phyloP scores from a whole-genome alignment of 2,113 vertebrate species.

The Puntigrus tetrazona region DNA sequence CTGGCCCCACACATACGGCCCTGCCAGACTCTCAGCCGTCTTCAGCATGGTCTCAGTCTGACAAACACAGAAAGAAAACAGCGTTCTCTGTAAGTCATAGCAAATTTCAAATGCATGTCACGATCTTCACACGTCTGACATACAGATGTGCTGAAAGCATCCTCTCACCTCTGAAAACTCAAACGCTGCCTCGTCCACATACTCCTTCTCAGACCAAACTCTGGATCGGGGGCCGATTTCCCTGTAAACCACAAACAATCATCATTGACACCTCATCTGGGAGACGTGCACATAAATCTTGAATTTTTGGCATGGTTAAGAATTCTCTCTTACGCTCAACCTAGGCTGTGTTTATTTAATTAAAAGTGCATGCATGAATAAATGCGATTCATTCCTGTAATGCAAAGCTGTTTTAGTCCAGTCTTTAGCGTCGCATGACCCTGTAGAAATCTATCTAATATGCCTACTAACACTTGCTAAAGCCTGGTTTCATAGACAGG shows the following conservation, averaged over 20 bases:
- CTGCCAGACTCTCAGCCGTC: slow-evolving; percentile 87
- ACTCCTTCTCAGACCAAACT: slow-evolving; percentile 95
- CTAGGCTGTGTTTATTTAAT: background rate
- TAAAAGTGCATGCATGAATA: too few species aligned
- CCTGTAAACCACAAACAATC: slow-evolving; percentile 70
- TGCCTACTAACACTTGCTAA: too few species aligned
- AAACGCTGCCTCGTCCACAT: slow-evolving; percentile 87
- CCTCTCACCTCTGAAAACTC: slow-evolving; percentile 91
- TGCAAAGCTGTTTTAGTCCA: too few species aligned
- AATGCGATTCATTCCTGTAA: too few species aligned
- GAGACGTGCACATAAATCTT: background rate
- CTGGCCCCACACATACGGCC: slow-evolving; percentile 94
- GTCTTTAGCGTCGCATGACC: too few species aligned
- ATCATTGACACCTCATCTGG: background rate
- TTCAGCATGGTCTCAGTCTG: slow-evolving; percentile 95
- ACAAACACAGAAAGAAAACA: slow-evolving; percentile 39
- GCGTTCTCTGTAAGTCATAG: background rate
- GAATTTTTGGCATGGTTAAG: background rate
- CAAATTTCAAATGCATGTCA: background rate
- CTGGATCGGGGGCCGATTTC: slow-evolving; percentile 89
- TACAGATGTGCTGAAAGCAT: background rate
- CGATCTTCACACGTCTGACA: background rate
- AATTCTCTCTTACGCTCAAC: background rate
- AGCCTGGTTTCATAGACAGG: too few species aligned
- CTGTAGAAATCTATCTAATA: too few species aligned